Percentiles rank a stretch among this genome's conserved stretches.
Conservation (phyloP, 2,888 invertebrate genomes). For the Physocephala rufipes region DNA sequence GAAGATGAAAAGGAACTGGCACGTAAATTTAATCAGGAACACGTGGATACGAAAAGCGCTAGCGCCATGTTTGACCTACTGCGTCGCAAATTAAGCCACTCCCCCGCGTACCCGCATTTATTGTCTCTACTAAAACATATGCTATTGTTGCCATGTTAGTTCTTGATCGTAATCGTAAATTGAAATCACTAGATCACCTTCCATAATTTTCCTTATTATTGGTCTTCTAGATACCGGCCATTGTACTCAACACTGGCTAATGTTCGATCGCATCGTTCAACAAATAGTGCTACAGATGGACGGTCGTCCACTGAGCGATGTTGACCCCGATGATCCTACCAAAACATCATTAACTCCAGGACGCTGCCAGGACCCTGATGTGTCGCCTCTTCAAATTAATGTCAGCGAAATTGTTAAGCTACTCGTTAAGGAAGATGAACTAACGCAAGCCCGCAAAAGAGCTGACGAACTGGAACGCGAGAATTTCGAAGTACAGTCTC, state of each 20-base stretch:
- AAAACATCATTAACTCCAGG: conserved; percentile 60
- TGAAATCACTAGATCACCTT: conserved; percentile 40
- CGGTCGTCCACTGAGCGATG: conserved; percentile 66
- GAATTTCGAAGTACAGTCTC: conserved; percentile 85
- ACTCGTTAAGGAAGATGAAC: conserved; percentile 91
- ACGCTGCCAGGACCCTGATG: conserved; percentile 81
- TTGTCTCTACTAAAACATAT: conserved; percentile 90
- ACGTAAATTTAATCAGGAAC: conserved; percentile 87
- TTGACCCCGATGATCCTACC: conserved; percentile 62
- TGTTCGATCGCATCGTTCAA: conserved; percentile 93
- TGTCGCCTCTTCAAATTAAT: conserved; percentile 86
- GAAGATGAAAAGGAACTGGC: conserved; percentile 96
- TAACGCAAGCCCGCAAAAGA: conserved; percentile 85
- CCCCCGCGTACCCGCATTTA: conserved; percentile 92
- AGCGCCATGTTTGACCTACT: conserved; percentile 91
- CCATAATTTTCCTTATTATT: not conserved
- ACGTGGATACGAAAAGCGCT: conserved; percentile 94
- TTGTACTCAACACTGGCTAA: conserved; percentile 90
- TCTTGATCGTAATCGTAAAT: not conserved
- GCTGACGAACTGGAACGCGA: conserved; percentile 90
- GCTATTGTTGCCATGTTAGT: conserved; percentile 81
- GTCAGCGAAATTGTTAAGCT: conserved; percentile 90
- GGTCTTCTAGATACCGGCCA: conserved; percentile 78
- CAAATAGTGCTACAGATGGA: conserved; percentile 87
- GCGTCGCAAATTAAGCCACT: conserved; percentile 87